These are phyloP conservation scores for Chalcosyrphus nemorum DNA, from an alignment of 2,888 invertebrate species.

Conservation along the genomic window DNA sequence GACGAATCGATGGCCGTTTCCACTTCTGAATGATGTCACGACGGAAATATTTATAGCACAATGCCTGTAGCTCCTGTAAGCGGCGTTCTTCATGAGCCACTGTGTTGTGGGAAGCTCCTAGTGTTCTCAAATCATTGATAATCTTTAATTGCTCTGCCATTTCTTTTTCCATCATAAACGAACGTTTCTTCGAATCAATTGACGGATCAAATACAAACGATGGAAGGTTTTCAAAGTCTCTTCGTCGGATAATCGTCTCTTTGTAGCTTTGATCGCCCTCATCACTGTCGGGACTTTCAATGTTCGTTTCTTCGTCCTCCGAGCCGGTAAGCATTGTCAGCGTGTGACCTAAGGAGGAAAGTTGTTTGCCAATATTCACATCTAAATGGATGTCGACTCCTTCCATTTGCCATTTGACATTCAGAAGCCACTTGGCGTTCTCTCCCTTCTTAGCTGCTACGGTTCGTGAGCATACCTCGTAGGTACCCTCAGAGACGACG, in stretches of 20 bases:
- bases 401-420: constrained; percentile 99
- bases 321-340: constrained; percentile 97
- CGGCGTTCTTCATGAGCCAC: constrained; percentile 96
- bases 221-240: constrained; percentile 89
- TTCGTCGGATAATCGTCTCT: constrained; percentile 83
- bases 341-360: constrained; percentile 96
- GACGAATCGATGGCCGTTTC: constrained; percentile 81
- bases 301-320: constrained; percentile 89
- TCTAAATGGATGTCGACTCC: constrained; percentile 98
- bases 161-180: constrained; percentile 96
- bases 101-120: constrained; percentile 94
- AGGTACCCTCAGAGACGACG: constrained; percentile 99
- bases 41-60: constrained; percentile 96
- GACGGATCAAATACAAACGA: constrained; percentile 92
- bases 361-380: constrained; percentile 97
- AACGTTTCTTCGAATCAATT: constrained; percentile 91
- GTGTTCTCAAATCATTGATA: constrained; percentile 93
- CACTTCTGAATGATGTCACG: constrained; percentile 93
- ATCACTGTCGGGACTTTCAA: constrained; percentile 89
- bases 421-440: constrained; percentile 98
- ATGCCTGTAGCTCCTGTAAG: constrained; percentile 95
- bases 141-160: constrained; percentile 99
- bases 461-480: constrained; percentile 93
- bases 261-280: constrained; percentile 87
- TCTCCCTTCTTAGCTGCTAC: constrained; percentile 92